Base-by-base conservation (phyloP, 1,140 invertebrate species). In the Himalopsyche phryganea region DNA sequence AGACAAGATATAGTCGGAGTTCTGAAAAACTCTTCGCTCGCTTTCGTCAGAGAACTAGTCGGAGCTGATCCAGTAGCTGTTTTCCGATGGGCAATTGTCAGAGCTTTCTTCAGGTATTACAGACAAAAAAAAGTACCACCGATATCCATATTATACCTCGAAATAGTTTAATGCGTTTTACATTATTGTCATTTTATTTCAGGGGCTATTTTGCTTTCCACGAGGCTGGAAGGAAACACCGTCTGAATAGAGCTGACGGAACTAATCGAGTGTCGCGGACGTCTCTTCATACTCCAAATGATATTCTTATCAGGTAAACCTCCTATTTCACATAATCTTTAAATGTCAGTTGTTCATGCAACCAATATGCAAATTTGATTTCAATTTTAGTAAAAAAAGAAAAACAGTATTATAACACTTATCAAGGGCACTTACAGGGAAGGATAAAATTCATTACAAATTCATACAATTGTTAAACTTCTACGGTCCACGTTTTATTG, bases 11-110 rank as follows among this genome's bases (percentile, higher is more conserved):
- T 98, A 45, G 91, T 97, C 40, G 87, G 89, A 35, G 91, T 96
- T 7, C 71, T 98, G 49, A 98, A 98, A 77, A 96, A 94, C 74
- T 94, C 92, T 60, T 91, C 87, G 23, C 83, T 94, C 69, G 89
- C 92, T 2, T 96, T 98, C 74, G 92, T 98, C 1, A 80, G 94
- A 23, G 94, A 97, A 74, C 76, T 98, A 32, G 92, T 97, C 41
- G 93, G 93, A 14, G 89, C 91, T 13, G 94, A 97, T 78, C 94
- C 94, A 0, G 92, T 97, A 0, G 94, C 95, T 17, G 91, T 97
- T 6, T 94, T 96, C 68, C 80, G 94, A 51, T 98, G 95, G 95
- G 91, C 92, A 1, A 93, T 96, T 58, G 81, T 98, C 6, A 79
- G 94, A 51, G 91, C 92, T 11, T 95, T 96, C 72, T 94, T 83